Base-by-base conservation (phyloP, 2,797 vertebrate genomes). In the Artibeus lituratus region DNA sequence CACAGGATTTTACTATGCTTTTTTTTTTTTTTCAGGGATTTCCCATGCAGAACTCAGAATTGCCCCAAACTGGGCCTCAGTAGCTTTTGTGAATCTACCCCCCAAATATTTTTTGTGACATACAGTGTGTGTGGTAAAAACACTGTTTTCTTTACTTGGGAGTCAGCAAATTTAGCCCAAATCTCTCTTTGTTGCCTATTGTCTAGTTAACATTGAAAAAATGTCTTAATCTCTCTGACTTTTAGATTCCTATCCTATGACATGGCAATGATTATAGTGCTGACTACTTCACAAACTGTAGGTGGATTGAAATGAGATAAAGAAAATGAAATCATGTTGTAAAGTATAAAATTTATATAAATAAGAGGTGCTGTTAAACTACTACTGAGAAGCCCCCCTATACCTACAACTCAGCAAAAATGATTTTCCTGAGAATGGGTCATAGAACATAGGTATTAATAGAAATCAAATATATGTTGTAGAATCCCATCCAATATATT, bases 231-330 rank as follows among this genome's bases (percentile, higher is more conserved):
- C 14, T 72, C 67, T 83, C 73, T 90, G 67, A 62, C 9, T 90
- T 91, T 81, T 39, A 94, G 26, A 74, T 77, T 62, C 5, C 55
- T 91, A 37, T 57, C 19, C 35, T 57, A 14, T 77, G 73, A 86
- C 85, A 91, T 87, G 47, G 21, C 26, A 72, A 59, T n/a, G 37
- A 70, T 49, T 81, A 77, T 0, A 21, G n/a, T 51, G 81, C 1
- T 39, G 39, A 72, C 29, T 82, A 32, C 16, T 72, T 93, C 32
- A 78, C 15, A 39, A 29, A 67, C 29, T 72, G 4, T n/a, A 49
- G n/a, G 35, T 85, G 42, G 70, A 78, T 95, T 94, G 76, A 95
- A 91, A 70, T 78, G 29, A 90, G 11, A 82, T 18, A 51, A 78
- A 90, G 59, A 81, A 35, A 77, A 55, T 70, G 24, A 83, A 92